Base-by-base conservation (phyloP, 2,888 invertebrate genomes). In the Pseudococcus viburni region DNA sequence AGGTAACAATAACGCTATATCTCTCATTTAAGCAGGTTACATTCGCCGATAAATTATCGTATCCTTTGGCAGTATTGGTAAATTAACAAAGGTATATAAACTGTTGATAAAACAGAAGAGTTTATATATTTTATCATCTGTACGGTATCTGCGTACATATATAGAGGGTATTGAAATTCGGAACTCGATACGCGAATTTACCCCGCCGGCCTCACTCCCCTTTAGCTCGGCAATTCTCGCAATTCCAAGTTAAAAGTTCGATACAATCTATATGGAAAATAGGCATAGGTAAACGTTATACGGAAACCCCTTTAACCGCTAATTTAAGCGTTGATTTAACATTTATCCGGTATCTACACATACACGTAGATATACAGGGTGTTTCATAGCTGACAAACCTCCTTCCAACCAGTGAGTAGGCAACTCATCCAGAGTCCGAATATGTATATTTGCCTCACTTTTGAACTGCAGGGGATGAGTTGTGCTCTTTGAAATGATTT, bases 1-100 rank as follows among this genome's bases (percentile, higher is more conserved):
- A n/a, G 59, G n/a, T 17, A 64, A 64, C 64, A 22, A 19, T 22
- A 11, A 19, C 19, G 11, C 7, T 64, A 11, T 22, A 22, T 22
- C 19, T 64, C 6, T 22, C 22, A 8, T 64, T 64, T 22, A 22
- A 64, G 22, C 11, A 22, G 6, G 19, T 12, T 51, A 51, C 51
- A 15, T 15, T 51, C 19, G 22, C 1, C 19, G 64, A 64, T 64
- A 64, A 64, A 64, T 64, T 64, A 64, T 7, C 22, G 22, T 64
- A 64, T 64, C 19, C 19, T 64, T 22, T 19, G 64, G 51, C 51
- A 15, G 4, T 64, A 64, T 64, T 64, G 64, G 64, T 64, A 64
- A 64, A 64, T 64, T 64, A 64, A 64, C 64, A 64, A 64, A 64
- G 64, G 64, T 64, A 19, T 64, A 51, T 51, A 51, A 51, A 51